Conservation (phyloP, 1,140 invertebrate genomes). For the Sipha flava region DNA sequence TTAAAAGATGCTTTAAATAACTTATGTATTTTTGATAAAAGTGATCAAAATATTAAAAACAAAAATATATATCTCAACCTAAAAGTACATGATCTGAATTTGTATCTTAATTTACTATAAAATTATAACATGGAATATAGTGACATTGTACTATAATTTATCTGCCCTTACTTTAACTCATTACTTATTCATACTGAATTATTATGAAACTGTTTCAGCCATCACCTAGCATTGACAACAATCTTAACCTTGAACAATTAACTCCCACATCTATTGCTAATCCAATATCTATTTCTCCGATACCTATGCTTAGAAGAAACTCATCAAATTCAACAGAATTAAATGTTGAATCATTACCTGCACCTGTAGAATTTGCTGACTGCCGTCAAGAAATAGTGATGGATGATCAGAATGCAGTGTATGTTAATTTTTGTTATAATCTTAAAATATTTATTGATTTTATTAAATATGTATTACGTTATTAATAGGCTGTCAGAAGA, state of each 20-base stretch:
- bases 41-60: too few relatives aligned
- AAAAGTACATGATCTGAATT: too few relatives aligned
- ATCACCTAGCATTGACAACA: neutral
- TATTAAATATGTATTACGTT: neutral
- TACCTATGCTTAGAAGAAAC: slow-evolving; percentile 58
- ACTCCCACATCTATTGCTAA: slow-evolving; percentile 41
- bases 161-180: too few relatives aligned
- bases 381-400: slow-evolving; percentile 34
- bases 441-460: neutral
- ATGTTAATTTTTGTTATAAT: neutral
- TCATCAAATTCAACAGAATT: slow-evolving; percentile 51
- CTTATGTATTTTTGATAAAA: too few relatives aligned
- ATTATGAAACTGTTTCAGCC: neutral
- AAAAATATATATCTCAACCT: too few relatives aligned
- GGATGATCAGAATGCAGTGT: slow-evolving; percentile 26
- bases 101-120: too few relatives aligned
- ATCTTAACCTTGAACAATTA: slow-evolving; percentile 44
- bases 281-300: slow-evolving; percentile 50
- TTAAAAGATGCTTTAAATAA: too few relatives aligned
- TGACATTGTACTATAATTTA: too few relatives aligned
- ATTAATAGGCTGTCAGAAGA: slow-evolving; percentile 8
- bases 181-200: neutral
- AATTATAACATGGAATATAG: too few relatives aligned
- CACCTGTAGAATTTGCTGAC: slow-evolving; percentile 44
- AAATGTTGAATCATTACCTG: slow-evolving; percentile 41